Conservation (phyloP, 2,888 invertebrate genomes). For the Agrochola litura region DNA sequence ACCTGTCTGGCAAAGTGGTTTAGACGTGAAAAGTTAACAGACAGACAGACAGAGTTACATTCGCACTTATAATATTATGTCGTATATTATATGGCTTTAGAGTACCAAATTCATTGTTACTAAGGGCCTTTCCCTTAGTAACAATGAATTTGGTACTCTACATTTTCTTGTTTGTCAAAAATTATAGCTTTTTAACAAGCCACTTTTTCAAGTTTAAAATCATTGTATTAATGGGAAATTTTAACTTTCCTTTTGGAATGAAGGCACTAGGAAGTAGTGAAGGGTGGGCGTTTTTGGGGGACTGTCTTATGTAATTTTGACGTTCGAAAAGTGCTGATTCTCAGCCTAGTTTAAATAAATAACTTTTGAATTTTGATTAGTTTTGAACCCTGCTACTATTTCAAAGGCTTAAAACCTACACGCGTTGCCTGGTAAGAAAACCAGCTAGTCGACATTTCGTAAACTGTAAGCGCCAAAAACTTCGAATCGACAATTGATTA, state of each 20-base stretch:
- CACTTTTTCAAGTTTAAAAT: not conserved
- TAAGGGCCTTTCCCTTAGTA: no score
- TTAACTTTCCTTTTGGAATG: constrained; percentile 28
- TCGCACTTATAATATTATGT: no score
- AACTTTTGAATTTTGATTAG: no score
- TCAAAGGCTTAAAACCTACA: constrained; percentile 26
- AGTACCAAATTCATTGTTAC: no score
- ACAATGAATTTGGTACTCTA: constrained; percentile 1
- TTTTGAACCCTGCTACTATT: constrained; percentile 19
- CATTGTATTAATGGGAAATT: constrained; percentile 7
- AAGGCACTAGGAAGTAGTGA: no score
- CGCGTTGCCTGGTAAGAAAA: not conserved
- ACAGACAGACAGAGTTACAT: not conserved
- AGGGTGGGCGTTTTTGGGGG: no score
- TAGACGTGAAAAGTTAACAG: not conserved
- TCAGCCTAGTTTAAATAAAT: no score
- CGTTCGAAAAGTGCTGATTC: no score
- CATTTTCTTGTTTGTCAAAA: not conserved
- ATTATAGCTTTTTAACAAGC: not conserved
- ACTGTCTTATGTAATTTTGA: no score
- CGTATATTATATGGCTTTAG: no score
- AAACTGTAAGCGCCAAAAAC: not conserved
- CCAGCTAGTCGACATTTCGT: not conserved
- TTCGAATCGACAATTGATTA: not conserved
- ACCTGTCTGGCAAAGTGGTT: no score